A percentile compares a stretch with the other conserved stretches of the same genome.
phyloP scores from a whole-genome alignment of 2,113 vertebrate species.

The Oxyruncus cristatus region DNA sequence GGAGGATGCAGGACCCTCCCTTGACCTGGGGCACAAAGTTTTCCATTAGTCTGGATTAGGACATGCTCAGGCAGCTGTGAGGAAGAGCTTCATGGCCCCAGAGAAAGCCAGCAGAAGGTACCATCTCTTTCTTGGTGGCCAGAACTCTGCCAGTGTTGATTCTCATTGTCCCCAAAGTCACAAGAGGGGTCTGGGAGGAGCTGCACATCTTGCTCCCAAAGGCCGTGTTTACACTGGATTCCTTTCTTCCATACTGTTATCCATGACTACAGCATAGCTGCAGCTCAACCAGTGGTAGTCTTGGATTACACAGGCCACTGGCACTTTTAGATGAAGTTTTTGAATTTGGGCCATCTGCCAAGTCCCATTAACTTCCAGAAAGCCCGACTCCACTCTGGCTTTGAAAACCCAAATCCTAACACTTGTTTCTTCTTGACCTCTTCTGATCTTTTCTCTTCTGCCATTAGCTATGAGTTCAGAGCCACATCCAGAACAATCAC shows the following conservation, averaged over 20 bases:
- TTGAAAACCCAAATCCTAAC: background rate
- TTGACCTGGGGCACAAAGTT: background rate
- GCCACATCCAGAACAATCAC: background rate
- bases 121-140: background rate
- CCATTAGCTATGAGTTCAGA: background rate
- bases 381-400: background rate
- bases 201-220: background rate
- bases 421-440: conserved; percentile 11
- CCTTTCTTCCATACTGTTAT: background rate
- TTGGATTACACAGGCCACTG: background rate
- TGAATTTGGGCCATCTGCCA: background rate
- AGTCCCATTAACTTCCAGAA: background rate
- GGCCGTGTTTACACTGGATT: background rate
- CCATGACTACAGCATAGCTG: background rate
- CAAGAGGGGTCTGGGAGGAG: background rate
- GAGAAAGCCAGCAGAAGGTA: background rate
- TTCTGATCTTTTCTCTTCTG: background rate
- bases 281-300: background rate
- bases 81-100: background rate
- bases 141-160: background rate
- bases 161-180: background rate
- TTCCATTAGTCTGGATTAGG: background rate
- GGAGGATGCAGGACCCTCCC: background rate
- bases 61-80: rapidly evolving
- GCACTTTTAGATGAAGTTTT: background rate